Evolutionary conservation across 2,113 vertebrate species (phyloP), one percentile per base, ranked within the genome.

Genomic region (Coptodon bakossiorum): DNA sequence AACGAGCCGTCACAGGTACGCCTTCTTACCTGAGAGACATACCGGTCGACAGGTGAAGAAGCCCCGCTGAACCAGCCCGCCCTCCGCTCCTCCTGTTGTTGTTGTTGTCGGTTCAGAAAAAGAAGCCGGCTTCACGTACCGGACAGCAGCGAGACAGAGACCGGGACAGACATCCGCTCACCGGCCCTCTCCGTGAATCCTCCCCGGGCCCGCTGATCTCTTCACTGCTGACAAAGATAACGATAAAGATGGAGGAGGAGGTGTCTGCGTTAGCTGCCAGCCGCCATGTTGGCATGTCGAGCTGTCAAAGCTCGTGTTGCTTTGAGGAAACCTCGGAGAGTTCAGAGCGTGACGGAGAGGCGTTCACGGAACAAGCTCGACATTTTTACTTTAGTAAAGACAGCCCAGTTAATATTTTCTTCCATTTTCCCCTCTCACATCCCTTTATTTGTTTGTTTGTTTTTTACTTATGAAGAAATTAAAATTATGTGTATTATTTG

Each of bases 211-310:
- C 5, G 66, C 19, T 34, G 81, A 16, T 50, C 87, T 83, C 85
- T 81, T 61, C 22, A 54, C 84, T 57, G 81, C 82, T 89, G 87
- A 86, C 87, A 88, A 54, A 71, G 24, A 43, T 3, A 45, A 56
- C 36, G 81, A 78, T 78, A 81, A 80, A 59, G 38, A 68, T 16
- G 57, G 10, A 61, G 56, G 38, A 76, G 43, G 71, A 78, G 71
- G 17, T 27, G 52, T 45, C 10, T 19, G 66, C 31, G 19, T 84
- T 86, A 90, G 63, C 86, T 50, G 81, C 50, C 86, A 68, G 88
- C 90, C 94, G 96, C 96, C 96, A 97, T 96, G 91, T 96, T 96
- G 63, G 76, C 9, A 52, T 85, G 80, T 31, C 76, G 9, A 85
- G 91, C 92, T 94, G 94, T 94, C 93, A 95, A 90, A 90, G 9